phyloP scores from a whole-genome alignment of 2,113 vertebrate species.

The Cololabis saira region DNA sequence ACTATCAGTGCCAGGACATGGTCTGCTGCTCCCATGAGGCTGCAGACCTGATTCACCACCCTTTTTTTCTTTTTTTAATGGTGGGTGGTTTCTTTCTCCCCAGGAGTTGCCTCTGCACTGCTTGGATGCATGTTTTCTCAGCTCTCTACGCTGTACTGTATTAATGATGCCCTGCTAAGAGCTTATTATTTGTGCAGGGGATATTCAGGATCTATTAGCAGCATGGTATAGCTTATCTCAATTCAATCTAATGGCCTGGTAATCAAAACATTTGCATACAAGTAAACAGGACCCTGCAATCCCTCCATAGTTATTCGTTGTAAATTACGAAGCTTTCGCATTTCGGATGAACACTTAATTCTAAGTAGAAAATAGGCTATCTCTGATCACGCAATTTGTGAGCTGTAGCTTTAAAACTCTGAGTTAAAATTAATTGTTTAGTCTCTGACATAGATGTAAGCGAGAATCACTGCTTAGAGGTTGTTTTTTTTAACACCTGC shows the following conservation, averaged over 20 bases:
- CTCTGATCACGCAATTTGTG: not conserved
- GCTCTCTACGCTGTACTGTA: conserved; percentile 12
- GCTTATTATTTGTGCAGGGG: conserved; percentile 44
- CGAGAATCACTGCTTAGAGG: too few species aligned
- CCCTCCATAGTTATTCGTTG: conserved; percentile 15
- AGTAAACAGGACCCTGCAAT: conserved; percentile 54
- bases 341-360: conserved; percentile 49
- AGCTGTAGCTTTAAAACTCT: not conserved
- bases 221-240: conserved; percentile 60
- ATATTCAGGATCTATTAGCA: conserved; percentile 47
- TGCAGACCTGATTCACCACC: conserved; percentile 49
- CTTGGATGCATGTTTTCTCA: conserved; percentile 11
- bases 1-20: conserved; percentile 55
- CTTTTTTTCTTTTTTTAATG: conserved; percentile 49
- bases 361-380: too few species aligned
- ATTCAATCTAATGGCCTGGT: conserved; percentile 65
- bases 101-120: conserved; percentile 31
- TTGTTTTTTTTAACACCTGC: too few species aligned
- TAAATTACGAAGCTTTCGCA: conserved; percentile 62
- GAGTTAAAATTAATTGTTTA: not conserved
- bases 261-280: conserved; percentile 68
- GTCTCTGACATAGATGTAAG: not conserved
- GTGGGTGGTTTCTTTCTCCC: conserved; percentile 45
- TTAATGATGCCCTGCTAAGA: conserved; percentile 40
- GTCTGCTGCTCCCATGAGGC: conserved; percentile 56